Base-by-base conservation (phyloP, 2,888 invertebrate species). In the Yponomeuta malinellus region DNA sequence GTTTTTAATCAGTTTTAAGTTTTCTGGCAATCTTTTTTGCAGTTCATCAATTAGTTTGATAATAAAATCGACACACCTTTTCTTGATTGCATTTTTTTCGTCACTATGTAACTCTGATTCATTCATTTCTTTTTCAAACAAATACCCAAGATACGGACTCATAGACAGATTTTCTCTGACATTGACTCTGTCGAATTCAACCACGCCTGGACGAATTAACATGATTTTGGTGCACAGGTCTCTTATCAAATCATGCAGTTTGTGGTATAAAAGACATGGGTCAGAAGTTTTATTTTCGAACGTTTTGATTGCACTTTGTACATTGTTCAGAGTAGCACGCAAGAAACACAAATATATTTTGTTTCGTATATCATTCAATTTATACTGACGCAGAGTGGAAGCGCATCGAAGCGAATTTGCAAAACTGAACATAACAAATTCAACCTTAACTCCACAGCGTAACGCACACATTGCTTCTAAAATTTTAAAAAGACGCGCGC, bases 81-180 rank as follows among this genome's bases (percentile, higher is more conserved):
- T 70, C 71, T 72, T 74, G 63, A 73, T 72, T 71, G 72, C 68
- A 71, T 72, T 74, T 69, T 72, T 72, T 71, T 69, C 69, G 70
- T 72, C 71, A 67, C 71, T 63, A 70, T 72, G 63, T 23, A 72
- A 48, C 59, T 71, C 67, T 71, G 72, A 73, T 63, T 73, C 72
- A 64, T 72, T 71, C 64, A 74, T 52, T 66, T 73, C 69, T 70
- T 69, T 72, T 70, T 74, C 74, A 73, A 74, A 73, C 69, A 72
- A 59, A 72, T 73, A 74, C 64, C 73, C 72, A 69, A 75, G 70
- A 71, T 75, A 72, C 70, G 73, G 73, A 65, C 68, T 68, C 71
- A 72, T 23, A 71, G 72, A 73, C 48, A 74, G 71, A 72, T 74
- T 71, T 72, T 73, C 73, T 73, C 68, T 73, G 70, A 74, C 72